phyloP scores from a whole-genome alignment of 2,888 invertebrate species.

The Melieria omissa region DNA sequence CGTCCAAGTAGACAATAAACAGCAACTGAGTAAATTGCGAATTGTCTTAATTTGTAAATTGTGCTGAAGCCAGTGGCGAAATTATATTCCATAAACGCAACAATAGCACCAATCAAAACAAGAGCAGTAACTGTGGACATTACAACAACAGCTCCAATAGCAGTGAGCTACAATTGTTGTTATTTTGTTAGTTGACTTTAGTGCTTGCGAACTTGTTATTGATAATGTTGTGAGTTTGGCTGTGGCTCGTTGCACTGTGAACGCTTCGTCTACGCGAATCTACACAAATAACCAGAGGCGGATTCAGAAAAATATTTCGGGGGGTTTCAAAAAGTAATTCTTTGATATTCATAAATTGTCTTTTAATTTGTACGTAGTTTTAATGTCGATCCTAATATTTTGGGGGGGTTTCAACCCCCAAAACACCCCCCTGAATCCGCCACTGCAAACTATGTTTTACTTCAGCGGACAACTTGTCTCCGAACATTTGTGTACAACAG shows the following conservation, averaged over 20 bases:
- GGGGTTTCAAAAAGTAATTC: no score
- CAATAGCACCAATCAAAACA: background rate
- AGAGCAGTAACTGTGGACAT: background rate
- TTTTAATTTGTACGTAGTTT: no score
- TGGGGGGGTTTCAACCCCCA: no score
- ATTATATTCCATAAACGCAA: background rate
- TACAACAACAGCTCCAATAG: background rate
- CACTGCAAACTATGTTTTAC: no score
- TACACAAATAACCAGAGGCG: background rate
- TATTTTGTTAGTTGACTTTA: background rate
- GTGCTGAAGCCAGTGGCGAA: slow-evolving; percentile 12
- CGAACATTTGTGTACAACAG: background rate
- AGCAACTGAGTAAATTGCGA: background rate
- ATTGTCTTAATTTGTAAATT: slow-evolving; percentile 23
- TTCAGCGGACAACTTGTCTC: background rate
- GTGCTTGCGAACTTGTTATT: background rate
- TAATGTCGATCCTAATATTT: no score
- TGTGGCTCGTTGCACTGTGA: background rate
- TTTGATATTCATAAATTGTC: no score
- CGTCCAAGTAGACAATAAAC: no score
- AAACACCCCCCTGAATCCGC: no score
- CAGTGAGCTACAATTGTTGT: background rate
- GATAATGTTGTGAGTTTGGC: background rate
- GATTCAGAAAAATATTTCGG: no score
- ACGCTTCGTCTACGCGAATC: background rate